A percentile compares a stretch with the other conserved stretches of the same genome.
phyloP scores from a whole-genome alignment of 2,888 invertebrate species.

The Yponomeuta cagnagella region DNA sequence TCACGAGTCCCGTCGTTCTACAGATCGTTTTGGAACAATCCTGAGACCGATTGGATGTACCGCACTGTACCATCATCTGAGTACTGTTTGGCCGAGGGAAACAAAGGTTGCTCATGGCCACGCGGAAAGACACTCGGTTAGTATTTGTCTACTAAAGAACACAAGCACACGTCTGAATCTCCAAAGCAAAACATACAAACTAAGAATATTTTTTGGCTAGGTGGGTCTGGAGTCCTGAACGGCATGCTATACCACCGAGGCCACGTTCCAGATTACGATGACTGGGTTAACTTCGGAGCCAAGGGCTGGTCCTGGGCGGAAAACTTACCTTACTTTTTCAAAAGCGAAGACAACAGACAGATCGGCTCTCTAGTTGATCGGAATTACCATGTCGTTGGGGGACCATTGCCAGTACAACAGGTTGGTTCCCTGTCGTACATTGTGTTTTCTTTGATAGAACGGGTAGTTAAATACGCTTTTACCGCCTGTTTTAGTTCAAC shows the following conservation, averaged over 20 bases:
- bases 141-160: background rate
- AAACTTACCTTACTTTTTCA: constrained; percentile 77
- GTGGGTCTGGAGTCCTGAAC: constrained; percentile 78
- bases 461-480: background rate
- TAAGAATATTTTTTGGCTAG: constrained; percentile 34
- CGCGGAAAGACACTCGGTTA: constrained; percentile 77
- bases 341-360: constrained; percentile 72
- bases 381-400: constrained; percentile 62
- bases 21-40: constrained; percentile 14
- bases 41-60: constrained; percentile 59
- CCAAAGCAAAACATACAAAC: too few species aligned
- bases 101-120: constrained; percentile 70
- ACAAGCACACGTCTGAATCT: too few species aligned
- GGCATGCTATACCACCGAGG: constrained; percentile 84
- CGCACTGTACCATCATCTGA: constrained; percentile 63
- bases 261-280: constrained; percentile 77
- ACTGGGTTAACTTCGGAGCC: constrained; percentile 78
- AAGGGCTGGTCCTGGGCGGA: constrained; percentile 79
- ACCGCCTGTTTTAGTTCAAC: constrained; percentile 57
- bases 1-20: constrained; percentile 14
- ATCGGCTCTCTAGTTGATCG: constrained; percentile 42
- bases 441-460: background rate
- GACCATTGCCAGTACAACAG: constrained; percentile 56
- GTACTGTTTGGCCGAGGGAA: constrained; percentile 57
- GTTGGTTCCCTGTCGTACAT: constrained; percentile 4